Evolutionary conservation across 2,113 vertebrate species (phyloP).

Genomic region (Paradoxurus hermaphroditus): DNA sequence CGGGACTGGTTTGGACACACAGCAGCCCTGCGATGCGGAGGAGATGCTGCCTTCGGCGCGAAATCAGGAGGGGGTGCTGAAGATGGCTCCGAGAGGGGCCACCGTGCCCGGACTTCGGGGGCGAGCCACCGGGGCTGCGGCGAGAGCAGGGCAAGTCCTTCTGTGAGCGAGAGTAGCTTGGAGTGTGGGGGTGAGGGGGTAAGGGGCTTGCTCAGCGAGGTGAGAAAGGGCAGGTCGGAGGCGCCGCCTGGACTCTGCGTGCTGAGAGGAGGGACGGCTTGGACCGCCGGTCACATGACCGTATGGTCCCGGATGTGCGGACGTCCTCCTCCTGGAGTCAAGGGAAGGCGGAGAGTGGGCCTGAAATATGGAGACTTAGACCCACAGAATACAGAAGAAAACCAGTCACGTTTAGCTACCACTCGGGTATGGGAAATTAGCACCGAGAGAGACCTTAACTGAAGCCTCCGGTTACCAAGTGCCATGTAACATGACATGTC

Average conservation of each 20-base stretch:
- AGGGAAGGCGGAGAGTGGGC: not conserved
- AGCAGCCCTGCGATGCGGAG: rapidly evolving
- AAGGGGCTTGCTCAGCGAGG: not conserved
- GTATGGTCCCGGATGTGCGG: not conserved
- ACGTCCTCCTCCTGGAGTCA: not conserved
- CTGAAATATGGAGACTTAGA: not conserved
- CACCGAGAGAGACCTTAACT: not conserved
- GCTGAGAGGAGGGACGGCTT: not conserved
- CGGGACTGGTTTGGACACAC: not conserved
- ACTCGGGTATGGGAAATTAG: not conserved
- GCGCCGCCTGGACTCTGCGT: not conserved
- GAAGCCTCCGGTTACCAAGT: not conserved
- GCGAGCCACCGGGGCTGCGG: not conserved
- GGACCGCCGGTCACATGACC: not conserved
- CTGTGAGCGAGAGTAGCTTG: not conserved
- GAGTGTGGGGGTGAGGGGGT: not conserved
- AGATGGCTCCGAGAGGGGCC: not conserved
- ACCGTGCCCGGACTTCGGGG: too few relatives aligned
- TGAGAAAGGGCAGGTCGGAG: not conserved
- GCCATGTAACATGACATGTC: not conserved
- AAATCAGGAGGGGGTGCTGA: too few relatives aligned
- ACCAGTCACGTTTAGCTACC: not conserved
- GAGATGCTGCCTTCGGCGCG: not conserved
- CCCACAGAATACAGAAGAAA: not conserved
- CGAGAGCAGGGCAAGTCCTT: not conserved